Percentiles rank a stretch among this genome's conserved stretches.
phyloP scores from a whole-genome alignment of 2,888 invertebrate genomes.

The Exephanes ischioxanthus region DNA sequence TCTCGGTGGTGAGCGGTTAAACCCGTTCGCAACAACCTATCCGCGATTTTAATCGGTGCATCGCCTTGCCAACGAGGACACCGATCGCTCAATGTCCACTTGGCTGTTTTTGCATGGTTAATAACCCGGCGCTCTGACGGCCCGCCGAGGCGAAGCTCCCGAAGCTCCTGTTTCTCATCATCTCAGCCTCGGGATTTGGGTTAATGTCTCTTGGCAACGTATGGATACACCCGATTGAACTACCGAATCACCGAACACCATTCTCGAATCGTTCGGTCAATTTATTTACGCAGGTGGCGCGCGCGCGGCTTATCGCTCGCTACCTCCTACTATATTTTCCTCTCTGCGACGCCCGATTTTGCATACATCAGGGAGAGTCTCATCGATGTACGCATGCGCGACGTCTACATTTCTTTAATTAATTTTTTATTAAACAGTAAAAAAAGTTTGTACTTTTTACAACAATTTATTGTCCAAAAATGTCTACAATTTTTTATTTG shows the following conservation, averaged over 20 bases:
- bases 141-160: slow-evolving; percentile 31
- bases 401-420: background rate
- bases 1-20: slow-evolving; percentile 22
- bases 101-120: slow-evolving; percentile 71
- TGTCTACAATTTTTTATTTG: too few relatives aligned
- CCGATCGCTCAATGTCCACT: slow-evolving; percentile 73
- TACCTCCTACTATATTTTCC: background rate
- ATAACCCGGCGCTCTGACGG: slow-evolving; percentile 50
- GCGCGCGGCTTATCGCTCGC: slow-evolving; percentile 7
- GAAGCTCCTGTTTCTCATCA: slow-evolving; percentile 65
- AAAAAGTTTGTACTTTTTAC: too few relatives aligned
- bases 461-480: too few relatives aligned
- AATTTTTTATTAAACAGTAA: background rate
- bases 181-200: slow-evolving; percentile 73
- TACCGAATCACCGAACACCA: slow-evolving; percentile 54
- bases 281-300: slow-evolving; percentile 61
- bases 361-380: too few relatives aligned
- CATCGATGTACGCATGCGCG: background rate
- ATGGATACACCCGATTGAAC: slow-evolving; percentile 65
- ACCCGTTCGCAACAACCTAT: slow-evolving; percentile 37
- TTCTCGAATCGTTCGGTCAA: slow-evolving; percentile 58
- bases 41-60: slow-evolving; percentile 64
- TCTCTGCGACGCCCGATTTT: background rate
- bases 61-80: slow-evolving; percentile 70
- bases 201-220: slow-evolving; percentile 78